Conservation (phyloP, 2,113 vertebrate genomes). For the Glaucomys volans region DNA sequence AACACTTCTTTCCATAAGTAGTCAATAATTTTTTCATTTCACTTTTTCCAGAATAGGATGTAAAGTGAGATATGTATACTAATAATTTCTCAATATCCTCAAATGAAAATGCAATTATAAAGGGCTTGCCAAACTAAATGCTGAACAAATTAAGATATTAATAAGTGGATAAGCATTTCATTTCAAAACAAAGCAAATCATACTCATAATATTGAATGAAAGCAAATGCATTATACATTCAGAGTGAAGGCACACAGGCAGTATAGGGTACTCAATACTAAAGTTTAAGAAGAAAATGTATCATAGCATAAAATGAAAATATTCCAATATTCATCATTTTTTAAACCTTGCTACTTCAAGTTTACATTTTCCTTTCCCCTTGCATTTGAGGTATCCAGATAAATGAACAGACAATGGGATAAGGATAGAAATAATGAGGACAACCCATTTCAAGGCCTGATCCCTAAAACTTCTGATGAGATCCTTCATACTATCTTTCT, state of each 20-base stretch:
- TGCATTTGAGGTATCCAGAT: too few species aligned
- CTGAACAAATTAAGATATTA: background rate
- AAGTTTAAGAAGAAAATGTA: background rate
- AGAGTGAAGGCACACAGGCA: background rate
- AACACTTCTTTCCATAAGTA: background rate
- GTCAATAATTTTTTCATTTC: background rate
- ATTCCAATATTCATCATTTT: background rate
- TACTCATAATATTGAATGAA: background rate
- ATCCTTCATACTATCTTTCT: background rate
- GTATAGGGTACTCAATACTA: background rate
- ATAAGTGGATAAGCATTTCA: background rate
- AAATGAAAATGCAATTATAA: background rate
- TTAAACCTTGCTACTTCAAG: background rate
- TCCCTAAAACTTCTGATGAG: background rate
- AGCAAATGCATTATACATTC: background rate
- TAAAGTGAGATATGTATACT: background rate
- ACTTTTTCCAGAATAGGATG: background rate
- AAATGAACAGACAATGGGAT: background rate
- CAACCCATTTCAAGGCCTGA: background rate
- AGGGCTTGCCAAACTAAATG: background rate
- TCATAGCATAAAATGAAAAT: rapidly evolving
- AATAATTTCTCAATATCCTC: background rate
- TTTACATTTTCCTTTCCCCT: background rate
- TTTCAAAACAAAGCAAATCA: background rate
- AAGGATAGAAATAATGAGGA: background rate